phyloP scores from a whole-genome alignment of 1,140 invertebrate species.

The Phthorimaea operculella region DNA sequence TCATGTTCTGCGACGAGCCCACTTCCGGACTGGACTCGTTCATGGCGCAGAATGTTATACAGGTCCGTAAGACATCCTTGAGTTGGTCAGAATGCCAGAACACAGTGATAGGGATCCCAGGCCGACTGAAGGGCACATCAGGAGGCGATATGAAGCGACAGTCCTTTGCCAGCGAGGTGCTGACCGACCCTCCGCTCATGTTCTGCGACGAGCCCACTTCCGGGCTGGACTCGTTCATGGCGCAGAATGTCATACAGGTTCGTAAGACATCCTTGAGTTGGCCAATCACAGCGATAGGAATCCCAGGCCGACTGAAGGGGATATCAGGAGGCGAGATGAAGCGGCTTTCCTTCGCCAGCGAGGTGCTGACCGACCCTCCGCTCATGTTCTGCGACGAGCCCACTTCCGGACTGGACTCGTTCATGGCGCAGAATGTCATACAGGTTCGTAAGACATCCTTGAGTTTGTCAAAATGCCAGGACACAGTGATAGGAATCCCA shows the following conservation, averaged over 20 bases:
- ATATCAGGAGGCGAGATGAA: conserved; percentile 97
- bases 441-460: conserved; percentile 62
- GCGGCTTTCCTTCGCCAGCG: conserved; percentile 94
- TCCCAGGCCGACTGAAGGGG: conserved; percentile 86
- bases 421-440: conserved; percentile 90
- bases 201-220: conserved; percentile 98
- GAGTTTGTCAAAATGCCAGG: too few relatives aligned
- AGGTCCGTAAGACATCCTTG: conserved; percentile 48
- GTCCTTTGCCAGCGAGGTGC: conserved; percentile 95
- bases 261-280: conserved; percentile 1
- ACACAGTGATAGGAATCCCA: conserved; percentile 87
- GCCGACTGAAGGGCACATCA: conserved; percentile 90
- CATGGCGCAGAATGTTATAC: conserved; percentile 90
- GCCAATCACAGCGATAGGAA: conserved; percentile 69
- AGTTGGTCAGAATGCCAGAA: too few relatives aligned
- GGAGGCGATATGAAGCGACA: conserved; percentile 96
- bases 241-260: conserved; percentile 85
- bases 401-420: conserved; percentile 89
- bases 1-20: conserved; percentile 98
- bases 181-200: conserved; percentile 94
- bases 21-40: conserved; percentile 90
- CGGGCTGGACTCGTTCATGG: conserved; percentile 88
- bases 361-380: conserved; percentile 94
- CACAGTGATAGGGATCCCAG: conserved; percentile 77
- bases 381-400: conserved; percentile 98